These are phyloP conservation scores for Philotrypesis tridentata DNA, from an alignment of 1,140 invertebrate genomes.

Conservation along the genomic window DNA sequence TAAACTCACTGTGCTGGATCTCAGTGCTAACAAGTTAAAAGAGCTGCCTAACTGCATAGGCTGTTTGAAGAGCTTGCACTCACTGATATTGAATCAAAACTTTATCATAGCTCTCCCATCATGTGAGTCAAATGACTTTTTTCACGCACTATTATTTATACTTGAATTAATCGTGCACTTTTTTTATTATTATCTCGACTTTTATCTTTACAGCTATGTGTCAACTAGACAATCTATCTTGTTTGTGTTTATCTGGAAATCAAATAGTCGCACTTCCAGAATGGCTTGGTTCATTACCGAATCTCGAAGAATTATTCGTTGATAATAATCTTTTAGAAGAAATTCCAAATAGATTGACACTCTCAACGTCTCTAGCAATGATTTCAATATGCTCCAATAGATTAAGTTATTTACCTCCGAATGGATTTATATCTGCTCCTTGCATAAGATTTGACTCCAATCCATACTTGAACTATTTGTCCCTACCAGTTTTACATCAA, in stretches of 20 bases:
- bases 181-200: not conserved
- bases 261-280: conserved; percentile 62
- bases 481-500: conserved; percentile 62
- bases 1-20: conserved; percentile 60
- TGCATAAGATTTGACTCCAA: conserved; percentile 63
- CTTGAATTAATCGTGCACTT: not conserved
- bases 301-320: conserved; percentile 58
- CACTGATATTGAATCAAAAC: conserved; percentile 61
- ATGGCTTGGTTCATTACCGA: conserved; percentile 64
- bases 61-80: conserved; percentile 54
- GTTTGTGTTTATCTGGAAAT: conserved; percentile 60
- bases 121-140: conserved; percentile 55
- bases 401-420: conserved; percentile 65
- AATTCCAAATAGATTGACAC: conserved; percentile 64
- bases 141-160: not conserved
- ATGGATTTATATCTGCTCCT: conserved; percentile 64
- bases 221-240: conserved; percentile 58
- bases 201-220: conserved; percentile 53
- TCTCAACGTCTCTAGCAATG: conserved; percentile 55
- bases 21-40: conserved; percentile 61
- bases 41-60: conserved; percentile 55
- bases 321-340: conserved; percentile 65
- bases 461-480: conserved; percentile 63
- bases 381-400: conserved; percentile 66
- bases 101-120: conserved; percentile 55